Evolutionary conservation across 2,888 invertebrate genomes (phyloP).

Genomic region (Ophioninae sp.): DNA sequence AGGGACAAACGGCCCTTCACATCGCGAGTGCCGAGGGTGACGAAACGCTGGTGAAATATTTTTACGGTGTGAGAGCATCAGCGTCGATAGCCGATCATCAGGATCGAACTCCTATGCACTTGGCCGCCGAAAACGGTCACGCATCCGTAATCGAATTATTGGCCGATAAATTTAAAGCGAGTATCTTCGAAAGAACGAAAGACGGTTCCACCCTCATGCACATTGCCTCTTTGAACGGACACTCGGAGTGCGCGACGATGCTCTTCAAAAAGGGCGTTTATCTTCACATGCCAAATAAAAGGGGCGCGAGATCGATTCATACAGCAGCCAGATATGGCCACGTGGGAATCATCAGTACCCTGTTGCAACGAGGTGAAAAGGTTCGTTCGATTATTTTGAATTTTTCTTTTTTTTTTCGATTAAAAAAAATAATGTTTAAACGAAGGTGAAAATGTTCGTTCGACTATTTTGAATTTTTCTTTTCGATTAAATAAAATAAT

Average conservation of each 20-base stretch:
- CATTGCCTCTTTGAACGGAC: conserved; percentile 97
- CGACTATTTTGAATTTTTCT: too few species aligned
- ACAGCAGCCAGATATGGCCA: conserved; percentile 98
- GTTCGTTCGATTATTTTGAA: conserved; percentile 82
- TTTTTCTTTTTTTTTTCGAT: too few species aligned
- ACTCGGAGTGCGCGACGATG: conserved; percentile 99
- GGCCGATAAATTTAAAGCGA: conserved; percentile 98
- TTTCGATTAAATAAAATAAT: too few species aligned
- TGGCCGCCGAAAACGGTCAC: conserved; percentile 98
- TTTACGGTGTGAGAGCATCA: conserved; percentile 96
- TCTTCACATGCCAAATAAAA: conserved; percentile 99
- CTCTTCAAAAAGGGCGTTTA: conserved; percentile 99
- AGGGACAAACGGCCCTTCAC: conserved; percentile 97
- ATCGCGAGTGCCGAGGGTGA: conserved; percentile 98
- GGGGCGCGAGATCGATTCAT: conserved; percentile 98
- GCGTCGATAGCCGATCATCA: conserved; percentile 97
- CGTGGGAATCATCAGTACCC: conserved; percentile 97
- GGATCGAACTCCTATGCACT: conserved; percentile 98
- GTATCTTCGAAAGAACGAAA: conserved; percentile 97
- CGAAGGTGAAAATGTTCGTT: too few species aligned
- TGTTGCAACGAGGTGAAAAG: conserved; percentile 97
- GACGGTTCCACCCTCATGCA: conserved; percentile 99
- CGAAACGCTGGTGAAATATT: conserved; percentile 96
- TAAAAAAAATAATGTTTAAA: too few species aligned
- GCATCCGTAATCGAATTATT: conserved; percentile 97